A percentile compares a stretch with the other conserved stretches of the same genome.
phyloP scores from a whole-genome alignment of 1,140 invertebrate species.

The Tachypleus tridentatus region DNA sequence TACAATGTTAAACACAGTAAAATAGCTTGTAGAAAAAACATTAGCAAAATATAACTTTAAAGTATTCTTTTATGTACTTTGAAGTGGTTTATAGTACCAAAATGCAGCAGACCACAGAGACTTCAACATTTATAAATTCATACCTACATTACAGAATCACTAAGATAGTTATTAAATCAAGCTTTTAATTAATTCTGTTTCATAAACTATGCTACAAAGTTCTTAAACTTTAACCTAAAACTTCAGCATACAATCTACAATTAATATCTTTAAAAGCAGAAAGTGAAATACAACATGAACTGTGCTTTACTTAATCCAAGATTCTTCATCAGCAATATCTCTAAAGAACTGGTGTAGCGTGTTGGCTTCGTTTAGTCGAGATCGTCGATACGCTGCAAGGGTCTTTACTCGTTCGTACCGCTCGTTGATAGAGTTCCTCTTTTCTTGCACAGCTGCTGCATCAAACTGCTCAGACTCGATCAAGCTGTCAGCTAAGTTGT shows the following conservation, averaged over 20 bases:
- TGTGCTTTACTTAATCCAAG: slow-evolving; percentile 84
- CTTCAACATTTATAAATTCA: neutral
- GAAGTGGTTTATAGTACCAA: neutral
- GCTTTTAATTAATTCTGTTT: neutral
- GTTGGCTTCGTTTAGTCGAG: slow-evolving; percentile 84
- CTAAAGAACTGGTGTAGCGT: slow-evolving; percentile 98
- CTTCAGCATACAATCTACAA: neutral
- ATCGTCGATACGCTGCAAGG: slow-evolving; percentile 76
- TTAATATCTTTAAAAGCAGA: neutral
- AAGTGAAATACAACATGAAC: neutral
- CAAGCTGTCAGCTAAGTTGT: slow-evolving; percentile 81
- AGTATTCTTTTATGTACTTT: neutral
- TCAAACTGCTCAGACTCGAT: slow-evolving; percentile 93
- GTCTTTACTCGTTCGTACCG: slow-evolving; percentile 87
- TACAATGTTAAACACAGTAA: slow-evolving; percentile 28
- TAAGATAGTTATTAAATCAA: neutral
- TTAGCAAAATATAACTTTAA: neutral
- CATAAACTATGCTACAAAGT: too few species aligned
- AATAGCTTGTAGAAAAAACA: neutral
- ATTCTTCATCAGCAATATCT: slow-evolving; percentile 98
- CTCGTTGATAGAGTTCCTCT: slow-evolving; percentile 83
- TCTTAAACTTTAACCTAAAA: too few species aligned
- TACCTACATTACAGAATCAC: neutral
- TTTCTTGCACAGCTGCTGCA: slow-evolving; percentile 80
- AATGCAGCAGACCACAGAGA: neutral